A percentile compares a stretch with the other conserved stretches of the same genome.
phyloP scores from a whole-genome alignment of 2,113 vertebrate genomes.

The Proteles cristata region DNA sequence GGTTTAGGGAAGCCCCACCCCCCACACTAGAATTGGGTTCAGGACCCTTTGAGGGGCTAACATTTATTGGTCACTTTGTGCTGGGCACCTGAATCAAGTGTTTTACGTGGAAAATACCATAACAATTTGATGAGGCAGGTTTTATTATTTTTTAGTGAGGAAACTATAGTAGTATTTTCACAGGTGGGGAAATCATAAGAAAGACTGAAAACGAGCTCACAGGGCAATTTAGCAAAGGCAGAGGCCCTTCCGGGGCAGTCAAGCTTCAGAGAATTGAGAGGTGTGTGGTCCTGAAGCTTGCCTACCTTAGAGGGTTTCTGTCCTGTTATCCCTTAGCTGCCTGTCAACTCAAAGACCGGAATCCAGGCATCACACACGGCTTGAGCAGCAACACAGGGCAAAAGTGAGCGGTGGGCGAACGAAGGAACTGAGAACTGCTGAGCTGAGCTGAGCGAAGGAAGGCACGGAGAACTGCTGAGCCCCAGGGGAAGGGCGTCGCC shows the following conservation, averaged over 20 bases:
- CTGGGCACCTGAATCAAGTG: background rate
- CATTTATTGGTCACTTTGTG: background rate
- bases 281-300: background rate
- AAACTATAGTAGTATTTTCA: background rate
- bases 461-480: background rate
- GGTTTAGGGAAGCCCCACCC: no score
- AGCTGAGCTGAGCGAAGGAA: background rate
- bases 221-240: background rate
- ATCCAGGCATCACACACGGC: background rate
- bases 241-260: background rate
- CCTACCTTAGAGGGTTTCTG: background rate
- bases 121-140: background rate
- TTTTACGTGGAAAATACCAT: background rate
- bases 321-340: background rate
- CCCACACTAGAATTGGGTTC: background rate
- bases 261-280: slow-evolving; percentile 37
- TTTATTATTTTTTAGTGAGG: background rate
- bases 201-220: background rate
- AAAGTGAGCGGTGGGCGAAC: background rate
- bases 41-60: background rate
- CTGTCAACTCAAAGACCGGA: background rate
- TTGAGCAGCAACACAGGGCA: background rate
- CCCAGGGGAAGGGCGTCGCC: background rate
- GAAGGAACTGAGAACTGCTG: background rate
- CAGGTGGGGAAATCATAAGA: background rate